A percentile compares a stretch with the other conserved stretches of the same genome.
These are phyloP conservation scores for Pemphredon lugubris DNA, from an alignment of 2,888 invertebrate genomes.

Conservation along the genomic window DNA sequence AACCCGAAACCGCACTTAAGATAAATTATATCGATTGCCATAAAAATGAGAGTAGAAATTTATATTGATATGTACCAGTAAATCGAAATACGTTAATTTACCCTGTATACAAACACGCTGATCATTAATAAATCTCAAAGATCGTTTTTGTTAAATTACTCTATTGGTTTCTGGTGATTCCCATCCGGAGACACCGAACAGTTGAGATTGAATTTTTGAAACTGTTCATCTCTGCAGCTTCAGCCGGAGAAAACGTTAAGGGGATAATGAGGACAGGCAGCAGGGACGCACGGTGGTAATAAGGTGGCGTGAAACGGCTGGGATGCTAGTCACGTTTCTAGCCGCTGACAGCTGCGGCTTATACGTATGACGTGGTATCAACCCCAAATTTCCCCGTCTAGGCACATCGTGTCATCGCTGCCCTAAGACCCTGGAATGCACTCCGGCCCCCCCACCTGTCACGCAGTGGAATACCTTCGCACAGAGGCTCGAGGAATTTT, in stretches of 20 bases:
- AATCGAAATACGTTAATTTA: too few relatives aligned
- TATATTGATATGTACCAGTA: background rate
- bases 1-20: too few relatives aligned
- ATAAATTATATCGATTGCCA: too few relatives aligned
- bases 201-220: slow-evolving; percentile 76
- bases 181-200: slow-evolving; percentile 39
- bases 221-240: slow-evolving; percentile 63
- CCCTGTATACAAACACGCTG: too few relatives aligned
- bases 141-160: too few relatives aligned
- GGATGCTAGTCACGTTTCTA: slow-evolving; percentile 81
- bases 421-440: slow-evolving; percentile 78
- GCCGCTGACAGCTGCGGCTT: slow-evolving; percentile 81
- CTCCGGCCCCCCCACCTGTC: slow-evolving; percentile 69
- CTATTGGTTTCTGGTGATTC: too few relatives aligned
- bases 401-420: slow-evolving; percentile 76
- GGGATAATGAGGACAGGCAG: slow-evolving; percentile 76
- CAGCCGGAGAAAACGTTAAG: slow-evolving; percentile 75
- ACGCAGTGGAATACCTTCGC: slow-evolving; percentile 39
- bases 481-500: slow-evolving; percentile 18
- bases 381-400: slow-evolving; percentile 78
- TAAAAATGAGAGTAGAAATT: too few relatives aligned
- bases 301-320: slow-evolving; percentile 76
- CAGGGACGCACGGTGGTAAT: slow-evolving; percentile 76
- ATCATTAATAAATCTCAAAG: too few relatives aligned
- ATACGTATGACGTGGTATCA: slow-evolving; percentile 81